Base-by-base conservation (phyloP, 2,113 vertebrate genomes). In the Blennius ocellaris region DNA sequence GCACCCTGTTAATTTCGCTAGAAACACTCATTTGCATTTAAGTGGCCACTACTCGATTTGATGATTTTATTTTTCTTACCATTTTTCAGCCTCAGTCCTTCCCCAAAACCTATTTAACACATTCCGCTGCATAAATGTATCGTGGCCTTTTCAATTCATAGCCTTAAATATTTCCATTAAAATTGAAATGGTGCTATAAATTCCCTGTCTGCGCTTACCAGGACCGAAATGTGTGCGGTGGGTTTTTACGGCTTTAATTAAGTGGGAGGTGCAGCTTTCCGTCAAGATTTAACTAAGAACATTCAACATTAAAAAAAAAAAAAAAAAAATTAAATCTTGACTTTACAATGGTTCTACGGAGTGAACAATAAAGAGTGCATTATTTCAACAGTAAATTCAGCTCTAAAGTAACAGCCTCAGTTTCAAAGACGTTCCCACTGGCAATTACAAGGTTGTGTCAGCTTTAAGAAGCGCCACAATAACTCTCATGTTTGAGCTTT, bases 21-120 rank as follows among this genome's bases (percentile, higher is more conserved):
- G 78, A 39, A 80, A 82, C 64, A 76, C 69, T 82, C 53, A 90
- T 92, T 92, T 91, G 87, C 83, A 90, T 89, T 84, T 82, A 90
- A 89, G 74, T 80, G 69, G 49, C 64, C 74, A 58, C 73, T 49
- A 80, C 54, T 77, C 12, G 10, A 63, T 78, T 86, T 85, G 59
- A 59, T 80, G 49, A 56, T 82, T 72, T 67, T 58, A 57, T 66
- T 41, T 85, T 76, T 64, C 68, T 56, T 70, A 3, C 6, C 11
- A 56, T 79, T 30, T 83, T 80, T 59, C 80, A 61, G 72, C 74
- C 68, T 81, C 79, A 69, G 61, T 82, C 73, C 70, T 49, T 80
- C 62, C 63, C 47, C 5, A 30, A 30, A 30, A 30, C 14, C 45
- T n/a, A 6, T 7, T 57, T 52, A 73, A 64, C 80, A 73, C 77